Percentiles rank a stretch among this genome's conserved stretches.
Conservation (phyloP, 2,113 vertebrate species). For the Probosciger aterrimus region DNA sequence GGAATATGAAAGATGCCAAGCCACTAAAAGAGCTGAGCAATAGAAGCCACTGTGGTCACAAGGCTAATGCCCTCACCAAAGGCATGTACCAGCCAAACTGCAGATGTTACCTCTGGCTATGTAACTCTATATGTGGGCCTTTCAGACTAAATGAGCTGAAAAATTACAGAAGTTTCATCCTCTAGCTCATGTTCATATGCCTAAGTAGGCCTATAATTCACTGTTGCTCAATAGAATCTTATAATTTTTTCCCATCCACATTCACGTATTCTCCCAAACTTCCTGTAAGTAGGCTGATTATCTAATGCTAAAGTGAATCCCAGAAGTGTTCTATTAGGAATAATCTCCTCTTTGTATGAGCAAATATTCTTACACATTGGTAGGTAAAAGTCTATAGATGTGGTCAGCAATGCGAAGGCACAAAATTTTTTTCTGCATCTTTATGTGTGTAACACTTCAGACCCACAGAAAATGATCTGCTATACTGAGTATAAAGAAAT, state of each 20-base stretch:
- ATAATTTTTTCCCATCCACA: neutral
- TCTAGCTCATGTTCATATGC: neutral
- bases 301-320: neutral
- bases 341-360: neutral
- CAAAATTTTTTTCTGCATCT: neutral
- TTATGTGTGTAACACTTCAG: neutral
- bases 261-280: neutral
- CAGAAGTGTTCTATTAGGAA: neutral
- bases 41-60: slow-evolving; percentile 71
- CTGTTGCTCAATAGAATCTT: neutral
- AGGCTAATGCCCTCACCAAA: slow-evolving; percentile 69
- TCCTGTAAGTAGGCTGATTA: neutral
- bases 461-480: neutral
- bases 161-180: slow-evolving; percentile 60
- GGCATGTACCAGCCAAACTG: slow-evolving; percentile 63
- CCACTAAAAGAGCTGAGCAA: slow-evolving; percentile 67
- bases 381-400: neutral
- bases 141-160: slow-evolving; percentile 69
- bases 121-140: slow-evolving; percentile 45
- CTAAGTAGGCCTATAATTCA: slow-evolving; percentile 24
- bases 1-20: slow-evolving; percentile 70
- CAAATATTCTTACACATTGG: neutral
- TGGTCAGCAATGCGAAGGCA: neutral
- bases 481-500: neutral
- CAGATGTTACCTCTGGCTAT: slow-evolving; percentile 71